A percentile compares a stretch with the other conserved stretches of the same genome.
Conservation (phyloP, 2,113 vertebrate species). For the Acrocephalus kingi region DNA sequence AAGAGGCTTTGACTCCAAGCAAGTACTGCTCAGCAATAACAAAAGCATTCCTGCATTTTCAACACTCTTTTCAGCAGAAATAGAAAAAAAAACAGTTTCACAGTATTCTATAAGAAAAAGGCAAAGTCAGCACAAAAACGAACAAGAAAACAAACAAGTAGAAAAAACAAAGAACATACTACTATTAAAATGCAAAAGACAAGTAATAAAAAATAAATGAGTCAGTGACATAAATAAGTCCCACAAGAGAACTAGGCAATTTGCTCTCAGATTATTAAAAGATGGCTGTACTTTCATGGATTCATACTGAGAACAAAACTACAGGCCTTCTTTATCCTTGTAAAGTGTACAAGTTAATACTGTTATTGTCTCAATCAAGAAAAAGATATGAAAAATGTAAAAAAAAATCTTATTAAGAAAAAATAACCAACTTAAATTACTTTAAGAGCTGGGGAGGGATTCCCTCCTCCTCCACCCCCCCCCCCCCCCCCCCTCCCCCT, state of each 20-base stretch:
- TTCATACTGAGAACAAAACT: background rate
- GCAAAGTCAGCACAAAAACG: background rate
- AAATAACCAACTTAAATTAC: background rate
- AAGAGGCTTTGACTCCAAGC: background rate
- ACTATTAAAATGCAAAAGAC: background rate
- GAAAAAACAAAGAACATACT: background rate
- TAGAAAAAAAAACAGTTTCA: background rate
- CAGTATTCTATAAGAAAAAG: background rate
- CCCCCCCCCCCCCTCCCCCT: accelerated
- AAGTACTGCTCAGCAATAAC: background rate
- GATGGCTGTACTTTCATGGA: background rate
- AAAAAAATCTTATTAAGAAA: accelerated
- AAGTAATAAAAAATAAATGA: background rate
- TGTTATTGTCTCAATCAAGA: background rate
- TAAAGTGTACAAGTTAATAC: background rate
- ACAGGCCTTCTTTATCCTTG: background rate
- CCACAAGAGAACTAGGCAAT: background rate
- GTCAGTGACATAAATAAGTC: background rate
- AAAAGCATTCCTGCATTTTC: background rate
- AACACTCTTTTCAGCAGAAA: background rate
- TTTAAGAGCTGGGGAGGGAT: background rate
- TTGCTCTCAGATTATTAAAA: background rate
- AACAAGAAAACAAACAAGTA: background rate
- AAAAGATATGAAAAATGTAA: background rate
- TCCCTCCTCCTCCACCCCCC: too few species aligned